A percentile compares a stretch with the other conserved stretches of the same genome.
Conservation (phyloP, 2,888 invertebrate species). For the Zele albiditarsus region DNA sequence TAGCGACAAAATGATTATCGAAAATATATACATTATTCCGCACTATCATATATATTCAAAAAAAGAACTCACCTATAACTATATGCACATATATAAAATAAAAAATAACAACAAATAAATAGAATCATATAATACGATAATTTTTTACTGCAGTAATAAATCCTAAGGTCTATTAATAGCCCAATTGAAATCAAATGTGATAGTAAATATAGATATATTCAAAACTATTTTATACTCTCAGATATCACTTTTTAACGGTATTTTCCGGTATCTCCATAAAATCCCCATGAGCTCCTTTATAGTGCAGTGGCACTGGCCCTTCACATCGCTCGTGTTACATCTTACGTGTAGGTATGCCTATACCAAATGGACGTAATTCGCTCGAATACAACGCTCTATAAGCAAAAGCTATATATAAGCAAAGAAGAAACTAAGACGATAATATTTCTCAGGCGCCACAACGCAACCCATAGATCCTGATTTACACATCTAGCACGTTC, state of each 20-base stretch:
- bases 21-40: neutral
- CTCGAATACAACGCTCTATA: constrained; percentile 28
- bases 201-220: neutral
- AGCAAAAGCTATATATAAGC: constrained; percentile 37
- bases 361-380: constrained; percentile 51
- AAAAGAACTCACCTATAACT: too few relatives aligned
- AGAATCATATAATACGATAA: neutral
- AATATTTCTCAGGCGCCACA: constrained; percentile 60
- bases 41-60: neutral
- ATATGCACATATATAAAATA: neutral
- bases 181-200: too few relatives aligned
- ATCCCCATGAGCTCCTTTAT: constrained; percentile 54
- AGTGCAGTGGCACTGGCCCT: constrained; percentile 52
- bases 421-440: constrained; percentile 60
- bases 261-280: neutral
- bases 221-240: neutral
- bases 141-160: neutral
- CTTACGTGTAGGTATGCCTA: constrained; percentile 49
- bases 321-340: constrained; percentile 56
- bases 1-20: neutral
- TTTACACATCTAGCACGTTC: constrained; percentile 65
- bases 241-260: constrained; percentile 8
- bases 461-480: constrained; percentile 63
- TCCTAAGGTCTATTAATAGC: too few relatives aligned
- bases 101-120: neutral